phyloP scores from a whole-genome alignment of 2,888 invertebrate species.

The Danaus chrysippus region DNA sequence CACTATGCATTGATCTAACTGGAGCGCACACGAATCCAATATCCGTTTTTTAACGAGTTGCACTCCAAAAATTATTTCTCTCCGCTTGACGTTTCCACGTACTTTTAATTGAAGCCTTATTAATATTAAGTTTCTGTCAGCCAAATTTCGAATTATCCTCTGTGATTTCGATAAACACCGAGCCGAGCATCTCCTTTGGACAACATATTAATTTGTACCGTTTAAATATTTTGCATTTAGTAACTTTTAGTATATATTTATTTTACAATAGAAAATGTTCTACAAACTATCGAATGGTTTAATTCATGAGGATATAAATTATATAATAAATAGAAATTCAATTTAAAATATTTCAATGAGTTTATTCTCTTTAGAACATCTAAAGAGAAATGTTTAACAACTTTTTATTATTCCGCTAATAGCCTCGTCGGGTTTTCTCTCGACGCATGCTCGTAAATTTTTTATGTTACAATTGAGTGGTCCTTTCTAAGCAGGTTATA shows the following conservation, averaged over 20 bases:
- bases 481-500: constrained; percentile 74
- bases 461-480: constrained; percentile 75
- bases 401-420: constrained; percentile 62
- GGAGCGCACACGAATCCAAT: constrained; percentile 72
- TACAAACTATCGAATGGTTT: no score
- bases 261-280: no score
- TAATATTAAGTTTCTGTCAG: constrained; percentile 1
- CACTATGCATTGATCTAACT: constrained; percentile 64
- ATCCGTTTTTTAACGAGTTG: constrained; percentile 78
- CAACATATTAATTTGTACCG: no score
- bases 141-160: no score
- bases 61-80: constrained; percentile 72
- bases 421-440: constrained; percentile 76
- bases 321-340: constrained; percentile 22
- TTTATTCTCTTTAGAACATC: constrained; percentile 38
- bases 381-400: constrained; percentile 33
- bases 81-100: constrained; percentile 53
- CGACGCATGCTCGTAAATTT: constrained; percentile 76
- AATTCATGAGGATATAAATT: no score
- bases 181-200: no score
- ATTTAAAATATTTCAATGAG: constrained; percentile 59
- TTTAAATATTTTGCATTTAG: no score
- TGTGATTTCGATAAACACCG: no score
- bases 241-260: no score
- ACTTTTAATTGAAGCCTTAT: constrained; percentile 33